Evolutionary conservation across 2,888 invertebrate genomes (phyloP), one percentile per base, ranked within the genome.

Genomic region (Nemotelus pantherinus): DNA sequence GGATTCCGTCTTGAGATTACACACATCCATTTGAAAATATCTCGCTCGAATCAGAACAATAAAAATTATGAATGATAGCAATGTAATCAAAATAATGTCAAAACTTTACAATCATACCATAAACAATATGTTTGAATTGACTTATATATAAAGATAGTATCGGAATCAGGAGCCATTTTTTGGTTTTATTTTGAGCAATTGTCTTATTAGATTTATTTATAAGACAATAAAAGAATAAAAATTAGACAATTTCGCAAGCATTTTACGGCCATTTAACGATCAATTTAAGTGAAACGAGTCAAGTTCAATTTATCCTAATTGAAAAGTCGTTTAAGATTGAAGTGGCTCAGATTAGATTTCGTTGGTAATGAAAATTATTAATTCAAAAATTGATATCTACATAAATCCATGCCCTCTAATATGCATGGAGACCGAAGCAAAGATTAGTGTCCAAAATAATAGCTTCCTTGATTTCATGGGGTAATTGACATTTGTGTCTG

Each of bases 261-360:
- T 43, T 55, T 71, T 43, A 71, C 44, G 25, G 71, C 10, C 48
- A 50, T 9, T 71, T 71, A 55, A 55, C 41, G 55, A 43, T 41
- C 71, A 43, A 71, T 71, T 71, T 71, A 55, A 57, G 55, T 44
- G 25, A 48, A 71, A 43, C 57, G 2, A 55, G 43, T 44, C 71
- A 71, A 71, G 71, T 55, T 71, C 57, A 55, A 71, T 71, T 45
- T 44, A 65, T 65, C 45, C 5, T 10, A 25, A 58, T 58, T 7
- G 58, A 5, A 10, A 58, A 58, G 58, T 25, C 25, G 25, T 25
- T 25, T 25, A 25, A 5, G 5, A 50, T 50, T 50, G 39, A 4
- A 43, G 4, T 41, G 3, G 63, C 63, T 0, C 39, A 50, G 63
- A 63, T 63, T 5, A 41, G 63, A 63, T 9, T 9, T 63, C 43